phyloP scores from a whole-genome alignment of 1,140 invertebrate genomes.

The Drosophila kurseongensis region DNA sequence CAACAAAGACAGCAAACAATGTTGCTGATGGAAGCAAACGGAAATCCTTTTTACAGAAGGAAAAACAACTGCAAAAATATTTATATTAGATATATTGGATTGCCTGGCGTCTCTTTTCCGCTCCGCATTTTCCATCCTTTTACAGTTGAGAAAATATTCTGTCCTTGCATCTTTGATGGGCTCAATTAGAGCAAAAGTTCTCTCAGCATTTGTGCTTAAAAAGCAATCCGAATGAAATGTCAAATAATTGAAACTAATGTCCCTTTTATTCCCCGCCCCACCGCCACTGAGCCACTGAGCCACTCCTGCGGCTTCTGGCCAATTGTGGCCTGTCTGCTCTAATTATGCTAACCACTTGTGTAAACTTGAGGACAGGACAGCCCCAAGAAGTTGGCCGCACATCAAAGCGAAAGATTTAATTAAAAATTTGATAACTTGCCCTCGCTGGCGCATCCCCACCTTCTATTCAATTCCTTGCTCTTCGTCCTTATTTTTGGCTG shows the following conservation, averaged over 20 bases:
- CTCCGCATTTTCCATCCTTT: constrained; percentile 9
- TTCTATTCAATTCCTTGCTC: constrained; percentile 11
- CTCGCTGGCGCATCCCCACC: constrained; percentile 10
- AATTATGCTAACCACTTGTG: constrained; percentile 50
- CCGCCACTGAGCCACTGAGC: neutral
- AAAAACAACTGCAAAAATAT: constrained; percentile 81
- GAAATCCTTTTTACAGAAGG: constrained; percentile 70
- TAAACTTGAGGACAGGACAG: constrained; percentile 22
- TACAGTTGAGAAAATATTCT: constrained; percentile 38
- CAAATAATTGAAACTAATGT: constrained; percentile 61
- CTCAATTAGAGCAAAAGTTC: constrained; percentile 44
- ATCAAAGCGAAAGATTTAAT: constrained; percentile 77
- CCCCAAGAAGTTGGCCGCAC: constrained; percentile 30
- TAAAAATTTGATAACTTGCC: constrained; percentile 75
- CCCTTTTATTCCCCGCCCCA: neutral
- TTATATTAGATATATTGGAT: constrained; percentile 83
- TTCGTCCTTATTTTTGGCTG: constrained; percentile 27
- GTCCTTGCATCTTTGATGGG: constrained; percentile 42
- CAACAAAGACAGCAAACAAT: constrained; percentile 58
- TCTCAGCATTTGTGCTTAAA: constrained; percentile 48
- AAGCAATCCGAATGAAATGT: constrained; percentile 59
- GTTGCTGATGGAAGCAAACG: constrained; percentile 62
- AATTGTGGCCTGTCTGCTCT: constrained; percentile 43
- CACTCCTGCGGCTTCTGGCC: constrained; percentile 32
- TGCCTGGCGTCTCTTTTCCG: constrained; percentile 6